These are phyloP conservation scores for Oceanodroma tethys DNA, from an alignment of 2,113 vertebrate species.

Conservation along the genomic window DNA sequence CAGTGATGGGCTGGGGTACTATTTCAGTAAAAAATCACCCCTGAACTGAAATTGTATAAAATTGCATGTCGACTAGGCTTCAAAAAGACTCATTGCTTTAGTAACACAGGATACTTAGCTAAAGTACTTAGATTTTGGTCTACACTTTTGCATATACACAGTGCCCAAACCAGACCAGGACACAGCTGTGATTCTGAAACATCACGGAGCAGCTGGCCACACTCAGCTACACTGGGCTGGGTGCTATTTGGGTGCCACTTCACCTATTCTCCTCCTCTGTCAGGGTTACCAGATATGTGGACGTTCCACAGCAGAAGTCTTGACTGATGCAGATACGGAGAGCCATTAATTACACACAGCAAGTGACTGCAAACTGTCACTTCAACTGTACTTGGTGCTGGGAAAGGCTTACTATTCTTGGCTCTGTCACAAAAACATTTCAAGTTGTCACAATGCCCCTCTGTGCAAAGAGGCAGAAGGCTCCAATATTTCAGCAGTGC, in stretches of 20 bases:
- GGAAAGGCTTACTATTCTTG: constrained; percentile 29
- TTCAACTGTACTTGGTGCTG: background rate
- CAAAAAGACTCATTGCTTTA: background rate
- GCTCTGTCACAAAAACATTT: background rate
- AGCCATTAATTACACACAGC: background rate
- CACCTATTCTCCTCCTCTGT: background rate
- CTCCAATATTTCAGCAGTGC: background rate
- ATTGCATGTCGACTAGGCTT: background rate
- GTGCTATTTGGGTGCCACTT: background rate
- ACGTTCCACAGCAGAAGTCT: background rate
- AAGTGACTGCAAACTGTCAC: background rate
- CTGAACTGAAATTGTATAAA: background rate
- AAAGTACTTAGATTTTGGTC: accelerated
- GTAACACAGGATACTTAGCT: background rate
- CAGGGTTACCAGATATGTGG: background rate
- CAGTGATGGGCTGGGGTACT: background rate
- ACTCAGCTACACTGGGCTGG: background rate
- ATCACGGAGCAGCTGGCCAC: background rate
- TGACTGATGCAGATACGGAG: accelerated
- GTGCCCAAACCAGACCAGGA: background rate
- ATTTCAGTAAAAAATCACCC: background rate
- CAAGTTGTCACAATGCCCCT: background rate
- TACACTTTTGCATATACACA: background rate
- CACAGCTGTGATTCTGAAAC: background rate
- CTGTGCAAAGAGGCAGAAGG: background rate